Evolutionary conservation across 2,888 invertebrate species (phyloP), one percentile per base, ranked within the genome.

Genomic region (Neocrepidodera transversa): DNA sequence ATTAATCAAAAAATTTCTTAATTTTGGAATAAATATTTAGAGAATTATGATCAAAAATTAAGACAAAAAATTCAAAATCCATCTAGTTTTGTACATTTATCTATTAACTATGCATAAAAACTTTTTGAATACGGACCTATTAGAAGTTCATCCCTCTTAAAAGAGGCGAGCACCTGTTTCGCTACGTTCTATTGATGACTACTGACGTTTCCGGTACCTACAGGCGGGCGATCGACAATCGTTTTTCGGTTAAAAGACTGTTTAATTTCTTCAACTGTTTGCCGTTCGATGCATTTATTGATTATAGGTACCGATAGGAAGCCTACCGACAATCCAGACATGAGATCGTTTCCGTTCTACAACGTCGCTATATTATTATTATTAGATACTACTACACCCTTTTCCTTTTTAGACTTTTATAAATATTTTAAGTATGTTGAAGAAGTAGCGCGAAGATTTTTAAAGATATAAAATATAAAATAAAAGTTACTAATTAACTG

Each of bases 131-230:
- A n/a, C n/a, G n/a, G n/a, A n/a, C n/a, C n/a, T n/a, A n/a, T n/a
- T n/a, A n/a, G n/a, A n/a, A n/a, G n/a, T n/a, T n/a, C n/a, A n/a
- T n/a, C 50, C 48, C 50, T 58, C 54, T 36, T n/a, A n/a, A n/a
- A n/a, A n/a, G n/a, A n/a, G n/a, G n/a, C 28, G 60, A 62, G 62
- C 69, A 68, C 69, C 68, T 68, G 68, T 70, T 68, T 60, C 38
- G 42, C 50, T 23, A 6, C 43, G 45, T 55, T 52, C 63, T 68
- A 70, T 70, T 70, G 69, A 68, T 65, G 67, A 67, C 63, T 64
- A 60, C 66, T 69, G 69, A 69, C 68, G 60, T 70, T 68, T 70
- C 69, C 69, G 64, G 69, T 65, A 49, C 43, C n/a, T n/a, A n/a
- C n/a, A n/a, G 60, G 58, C 58, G 60, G 60, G 47, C 47, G 14